These are phyloP conservation scores for Aradophagus sp. DNA, from an alignment of 1,140 invertebrate species.

Conservation along the genomic window DNA sequence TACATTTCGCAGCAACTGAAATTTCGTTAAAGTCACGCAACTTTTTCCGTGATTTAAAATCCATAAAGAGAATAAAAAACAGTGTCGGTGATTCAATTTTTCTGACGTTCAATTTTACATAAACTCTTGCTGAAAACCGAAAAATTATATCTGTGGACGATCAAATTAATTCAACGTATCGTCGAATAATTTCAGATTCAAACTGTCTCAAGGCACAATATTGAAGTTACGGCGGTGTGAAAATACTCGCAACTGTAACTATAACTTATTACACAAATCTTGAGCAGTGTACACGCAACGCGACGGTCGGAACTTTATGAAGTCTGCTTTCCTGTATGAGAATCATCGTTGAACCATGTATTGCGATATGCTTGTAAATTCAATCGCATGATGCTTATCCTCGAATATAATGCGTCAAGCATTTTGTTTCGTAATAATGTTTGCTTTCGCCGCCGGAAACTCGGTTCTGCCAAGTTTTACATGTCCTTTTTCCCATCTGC, in stretches of 20 bases:
- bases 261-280: slow-evolving; percentile 18
- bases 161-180: no score
- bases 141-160: no score
- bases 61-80: no score
- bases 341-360: slow-evolving; percentile 16
- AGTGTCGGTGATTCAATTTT: no score
- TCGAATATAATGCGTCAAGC: slow-evolving; percentile 36
- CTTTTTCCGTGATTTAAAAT: no score
- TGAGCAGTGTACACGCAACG: slow-evolving; percentile 3
- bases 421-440: slow-evolving; percentile 48
- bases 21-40: no score
- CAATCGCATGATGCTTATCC: slow-evolving; percentile 49
- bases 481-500: slow-evolving; percentile 43
- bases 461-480: slow-evolving; percentile 18
- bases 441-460: slow-evolving; percentile 38
- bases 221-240: no score
- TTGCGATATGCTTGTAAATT: slow-evolving; percentile 58
- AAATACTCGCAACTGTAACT: neutral
- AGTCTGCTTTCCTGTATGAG: slow-evolving; percentile 27
- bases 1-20: no score
- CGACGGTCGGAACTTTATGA: slow-evolving; percentile 22
- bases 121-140: neutral
- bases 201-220: no score
- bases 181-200: no score
- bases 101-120: no score